Percentiles rank a stretch among this genome's conserved stretches.
Evolutionary conservation across 2,888 invertebrate genomes (phyloP).

Genomic region (Brenthis hecate): DNA sequence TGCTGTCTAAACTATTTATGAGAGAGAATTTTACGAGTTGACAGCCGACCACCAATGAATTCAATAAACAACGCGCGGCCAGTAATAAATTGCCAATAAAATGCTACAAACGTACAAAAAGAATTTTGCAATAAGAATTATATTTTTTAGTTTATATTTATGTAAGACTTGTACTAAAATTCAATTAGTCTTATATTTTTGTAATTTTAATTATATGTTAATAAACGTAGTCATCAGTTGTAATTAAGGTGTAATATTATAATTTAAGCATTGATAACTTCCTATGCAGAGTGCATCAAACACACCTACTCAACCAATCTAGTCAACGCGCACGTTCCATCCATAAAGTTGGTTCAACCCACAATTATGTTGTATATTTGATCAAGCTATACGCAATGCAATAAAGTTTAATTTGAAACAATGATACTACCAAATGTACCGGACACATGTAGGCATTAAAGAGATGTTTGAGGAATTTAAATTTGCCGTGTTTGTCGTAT

Average conservation of each 20-base stretch:
- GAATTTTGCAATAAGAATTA: constrained; percentile 30
- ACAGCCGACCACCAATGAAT: constrained; percentile 43
- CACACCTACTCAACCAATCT: constrained; percentile 19
- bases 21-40: constrained; percentile 44
- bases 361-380: constrained; percentile 40
- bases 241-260: constrained; percentile 28
- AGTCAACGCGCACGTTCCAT: constrained; percentile 36
- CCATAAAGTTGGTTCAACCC: constrained; percentile 37
- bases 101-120: constrained; percentile 40
- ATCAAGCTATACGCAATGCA: constrained; percentile 34
- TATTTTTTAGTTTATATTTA: constrained; percentile 19
- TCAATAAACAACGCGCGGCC: constrained; percentile 41
- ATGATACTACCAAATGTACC: constrained; percentile 61
- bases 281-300: constrained; percentile 39
- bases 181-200: background rate
- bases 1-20: constrained; percentile 44
- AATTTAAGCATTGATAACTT: constrained; percentile 37
- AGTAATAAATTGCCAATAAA: constrained; percentile 47
- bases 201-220: background rate
- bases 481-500: constrained; percentile 61
- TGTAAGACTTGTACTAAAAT: background rate
- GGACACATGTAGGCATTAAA: constrained; percentile 62
- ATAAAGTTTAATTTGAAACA: constrained; percentile 54
- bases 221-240: constrained; percentile 5
- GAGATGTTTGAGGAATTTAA: constrained; percentile 62